Percentiles rank a stretch among this genome's conserved stretches.
Conservation (phyloP, 2,113 vertebrate species). For the Sminthopsis crassicaudata region DNA sequence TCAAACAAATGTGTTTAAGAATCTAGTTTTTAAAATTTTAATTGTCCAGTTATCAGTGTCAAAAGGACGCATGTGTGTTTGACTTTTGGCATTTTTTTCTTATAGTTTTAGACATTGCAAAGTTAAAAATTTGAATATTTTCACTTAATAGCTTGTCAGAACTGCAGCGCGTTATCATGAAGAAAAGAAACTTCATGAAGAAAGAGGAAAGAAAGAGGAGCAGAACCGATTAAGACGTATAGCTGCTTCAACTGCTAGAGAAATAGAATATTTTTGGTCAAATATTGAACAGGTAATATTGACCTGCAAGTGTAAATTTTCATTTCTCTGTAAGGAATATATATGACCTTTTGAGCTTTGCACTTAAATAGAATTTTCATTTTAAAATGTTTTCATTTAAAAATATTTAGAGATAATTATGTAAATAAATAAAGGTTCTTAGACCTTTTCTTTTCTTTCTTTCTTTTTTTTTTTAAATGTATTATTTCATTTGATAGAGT, state of each 20-base stretch:
- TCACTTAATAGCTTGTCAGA: slow-evolving; percentile 86
- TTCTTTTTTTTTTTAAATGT: neutral
- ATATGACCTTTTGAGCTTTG: neutral
- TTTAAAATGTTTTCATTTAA: neutral
- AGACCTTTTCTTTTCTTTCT: neutral
- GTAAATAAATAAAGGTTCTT: neutral
- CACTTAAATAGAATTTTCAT: neutral
- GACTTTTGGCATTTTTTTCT: neutral
- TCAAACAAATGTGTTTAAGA: neutral
- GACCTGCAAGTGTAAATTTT: neutral
- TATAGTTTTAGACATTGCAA: neutral
- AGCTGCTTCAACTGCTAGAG: slow-evolving; percentile 89
- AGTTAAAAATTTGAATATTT: neutral
- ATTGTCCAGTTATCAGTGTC: neutral
- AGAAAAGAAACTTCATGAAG: slow-evolving; percentile 86
- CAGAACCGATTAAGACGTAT: slow-evolving; percentile 89
- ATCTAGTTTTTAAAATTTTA: neutral
- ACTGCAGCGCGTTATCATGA: slow-evolving; percentile 87
- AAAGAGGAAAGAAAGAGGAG: slow-evolving; percentile 85
- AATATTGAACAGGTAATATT: slow-evolving; percentile 90
- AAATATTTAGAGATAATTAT: neutral
- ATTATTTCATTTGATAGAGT: neutral
- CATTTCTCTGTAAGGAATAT: neutral
- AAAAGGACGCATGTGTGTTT: neutral
- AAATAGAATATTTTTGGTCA: slow-evolving; percentile 92